A percentile compares a stretch with the other conserved stretches of the same genome.
Evolutionary conservation across 2,888 invertebrate genomes (phyloP).

Genomic region (Hipparchia sbordonii): DNA sequence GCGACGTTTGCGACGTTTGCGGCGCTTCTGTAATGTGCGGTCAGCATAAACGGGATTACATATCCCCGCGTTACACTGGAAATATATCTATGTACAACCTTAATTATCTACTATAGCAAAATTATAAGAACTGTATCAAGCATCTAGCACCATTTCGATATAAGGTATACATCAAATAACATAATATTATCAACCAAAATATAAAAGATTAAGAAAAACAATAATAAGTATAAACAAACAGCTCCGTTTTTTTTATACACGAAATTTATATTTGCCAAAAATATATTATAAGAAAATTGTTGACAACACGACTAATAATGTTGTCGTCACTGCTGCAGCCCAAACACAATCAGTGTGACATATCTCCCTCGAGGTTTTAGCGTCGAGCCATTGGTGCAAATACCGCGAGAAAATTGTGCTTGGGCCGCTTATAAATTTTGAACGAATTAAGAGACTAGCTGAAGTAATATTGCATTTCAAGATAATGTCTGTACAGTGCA

Average conservation of each 20-base stretch:
- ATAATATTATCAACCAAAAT: constrained; percentile 78
- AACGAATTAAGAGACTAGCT: constrained; percentile 71
- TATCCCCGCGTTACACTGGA: constrained; percentile 44
- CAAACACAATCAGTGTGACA: no score
- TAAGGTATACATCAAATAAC: constrained; percentile 72
- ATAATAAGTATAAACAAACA: constrained; percentile 58
- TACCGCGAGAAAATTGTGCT: no score
- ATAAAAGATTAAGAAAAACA: constrained; percentile 58
- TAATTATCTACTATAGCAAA: constrained; percentile 59
- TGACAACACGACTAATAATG: constrained; percentile 50
- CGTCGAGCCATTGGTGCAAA: no score
- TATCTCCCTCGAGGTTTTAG: no score
- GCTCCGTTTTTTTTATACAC: constrained; percentile 44
- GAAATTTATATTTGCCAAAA: constrained; percentile 41
- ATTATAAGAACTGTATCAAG: constrained; percentile 67
- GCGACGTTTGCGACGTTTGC: neutral
- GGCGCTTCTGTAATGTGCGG: neutral
- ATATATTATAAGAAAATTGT: constrained; percentile 45
- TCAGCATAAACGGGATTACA: constrained; percentile 23
- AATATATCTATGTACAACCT: constrained; percentile 63
- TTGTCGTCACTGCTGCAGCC: constrained; percentile 43
- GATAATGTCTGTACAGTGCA: constrained; percentile 42
- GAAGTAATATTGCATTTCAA: constrained; percentile 68
- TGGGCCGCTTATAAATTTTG: constrained; percentile 66
- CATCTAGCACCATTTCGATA: constrained; percentile 82